A percentile compares a stretch with the other conserved stretches of the same genome.
These are phyloP conservation scores for Drosophila fuyamai DNA, from an alignment of 1,140 invertebrate genomes.

Conservation along the genomic window DNA sequence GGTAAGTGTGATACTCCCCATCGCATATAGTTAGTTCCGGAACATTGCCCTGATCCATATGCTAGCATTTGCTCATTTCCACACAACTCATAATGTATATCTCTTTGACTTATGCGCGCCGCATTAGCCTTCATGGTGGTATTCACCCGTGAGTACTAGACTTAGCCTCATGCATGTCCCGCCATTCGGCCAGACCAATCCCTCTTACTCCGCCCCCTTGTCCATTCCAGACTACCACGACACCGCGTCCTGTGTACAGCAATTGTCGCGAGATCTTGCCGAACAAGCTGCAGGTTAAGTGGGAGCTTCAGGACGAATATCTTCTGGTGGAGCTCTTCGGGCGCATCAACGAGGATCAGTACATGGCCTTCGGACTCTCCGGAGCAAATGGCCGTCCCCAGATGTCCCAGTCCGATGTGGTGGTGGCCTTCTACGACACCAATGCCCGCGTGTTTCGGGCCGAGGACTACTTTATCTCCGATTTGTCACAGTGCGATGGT, in stretches of 20 bases:
- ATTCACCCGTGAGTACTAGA: constrained; percentile 92
- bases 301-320: constrained; percentile 90
- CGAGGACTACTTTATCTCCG: constrained; percentile 94
- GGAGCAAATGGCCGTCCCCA: constrained; percentile 89
- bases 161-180: constrained; percentile 61
- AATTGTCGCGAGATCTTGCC: constrained; percentile 93
- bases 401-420: constrained; percentile 93
- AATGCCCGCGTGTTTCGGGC: constrained; percentile 89
- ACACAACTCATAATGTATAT: constrained; percentile 75
- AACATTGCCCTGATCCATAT: constrained; percentile 25
- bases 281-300: constrained; percentile 91
- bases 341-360: constrained; percentile 92
- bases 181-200: too few relatives aligned
- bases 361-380: constrained; percentile 94
- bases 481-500: constrained; percentile 92
- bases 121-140: constrained; percentile 93
- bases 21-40: constrained; percentile 10
- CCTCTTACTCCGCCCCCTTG: constrained; percentile 6
- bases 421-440: constrained; percentile 92
- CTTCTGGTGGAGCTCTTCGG: constrained; percentile 91
- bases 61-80: constrained; percentile 62
- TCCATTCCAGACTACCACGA: constrained; percentile 86
- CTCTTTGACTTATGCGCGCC: constrained; percentile 71
- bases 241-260: constrained; percentile 86
- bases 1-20: constrained; percentile 86